Conservation (phyloP, 2,113 vertebrate species). For the Alces alces region DNA sequence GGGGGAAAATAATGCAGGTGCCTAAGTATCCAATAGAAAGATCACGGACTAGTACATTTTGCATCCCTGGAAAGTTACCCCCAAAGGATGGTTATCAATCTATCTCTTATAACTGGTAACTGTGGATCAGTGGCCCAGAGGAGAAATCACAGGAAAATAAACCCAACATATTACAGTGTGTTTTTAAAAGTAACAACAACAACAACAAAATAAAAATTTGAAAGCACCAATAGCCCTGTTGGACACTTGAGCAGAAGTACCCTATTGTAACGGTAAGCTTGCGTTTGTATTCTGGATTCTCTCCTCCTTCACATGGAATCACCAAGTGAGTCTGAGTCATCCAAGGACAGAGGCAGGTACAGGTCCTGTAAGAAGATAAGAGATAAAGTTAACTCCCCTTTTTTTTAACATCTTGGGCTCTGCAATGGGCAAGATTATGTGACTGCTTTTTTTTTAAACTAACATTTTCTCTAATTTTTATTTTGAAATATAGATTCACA, state of each 20-base stretch:
- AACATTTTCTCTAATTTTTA: conserved; percentile 2
- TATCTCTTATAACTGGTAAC: conserved; percentile 79
- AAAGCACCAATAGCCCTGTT: conserved; percentile 85
- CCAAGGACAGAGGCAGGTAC: conserved; percentile 97
- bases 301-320: conserved; percentile 92
- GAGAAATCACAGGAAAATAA: conserved; percentile 82
- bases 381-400: conserved; percentile 75
- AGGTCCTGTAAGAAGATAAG: conserved; percentile 89
- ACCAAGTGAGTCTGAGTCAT: conserved; percentile 95
- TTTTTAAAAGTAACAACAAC: conserved; percentile 61
- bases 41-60: conserved; percentile 58
- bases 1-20: conserved; percentile 32
- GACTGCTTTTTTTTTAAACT: not conserved
- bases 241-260: conserved; percentile 72
- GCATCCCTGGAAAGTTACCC: conserved; percentile 65
- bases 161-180: conserved; percentile 75
- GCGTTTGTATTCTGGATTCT: conserved; percentile 49
- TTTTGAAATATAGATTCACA: conserved; percentile 11
- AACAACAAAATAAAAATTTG: conserved; percentile 64
- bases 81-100: conserved; percentile 79
- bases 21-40: conserved; percentile 46
- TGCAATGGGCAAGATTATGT: not conserved
- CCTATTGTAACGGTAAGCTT: conserved; percentile 68
- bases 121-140: conserved; percentile 82
- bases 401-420: not conserved